These are phyloP conservation scores for Bucorvus abyssinicus DNA, from an alignment of 2,797 vertebrate genomes.

Conservation along the genomic window DNA sequence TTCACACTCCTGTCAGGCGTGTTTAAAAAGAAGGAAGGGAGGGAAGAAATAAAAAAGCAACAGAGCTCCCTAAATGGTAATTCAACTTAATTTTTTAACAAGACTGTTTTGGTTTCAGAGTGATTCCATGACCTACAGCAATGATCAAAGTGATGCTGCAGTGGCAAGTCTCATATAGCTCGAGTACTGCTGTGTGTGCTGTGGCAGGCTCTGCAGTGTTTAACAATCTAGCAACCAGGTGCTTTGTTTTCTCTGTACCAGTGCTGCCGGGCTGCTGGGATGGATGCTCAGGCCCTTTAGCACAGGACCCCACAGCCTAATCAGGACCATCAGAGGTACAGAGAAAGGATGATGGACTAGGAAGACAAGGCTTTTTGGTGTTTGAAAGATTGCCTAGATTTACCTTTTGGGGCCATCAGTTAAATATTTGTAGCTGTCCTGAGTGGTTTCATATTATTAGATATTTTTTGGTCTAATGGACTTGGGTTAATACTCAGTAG, in stretches of 20 bases:
- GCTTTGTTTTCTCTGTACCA: not conserved
- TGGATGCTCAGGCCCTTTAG: not conserved
- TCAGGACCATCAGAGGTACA: not conserved
- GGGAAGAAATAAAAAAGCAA: not conserved
- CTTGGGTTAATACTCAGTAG: not conserved
- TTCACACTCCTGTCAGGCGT: constrained; percentile 33
- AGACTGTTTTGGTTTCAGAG: constrained; percentile 46
- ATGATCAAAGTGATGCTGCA: constrained; percentile 52
- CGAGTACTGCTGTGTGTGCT: not conserved
- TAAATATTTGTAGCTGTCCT: not conserved
- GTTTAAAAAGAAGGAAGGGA: constrained; percentile 42
- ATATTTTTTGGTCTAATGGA: not conserved
- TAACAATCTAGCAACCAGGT: constrained; percentile 11
- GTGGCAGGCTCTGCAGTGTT: not conserved
- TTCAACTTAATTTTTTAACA: constrained; percentile 54
- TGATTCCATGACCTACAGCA: constrained; percentile 43
- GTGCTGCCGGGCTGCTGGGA: not conserved
- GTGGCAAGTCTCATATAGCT: not conserved
- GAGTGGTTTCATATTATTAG: not conserved
- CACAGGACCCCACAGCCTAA: not conserved
- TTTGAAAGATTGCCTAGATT: not conserved
- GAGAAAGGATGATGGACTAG: not conserved
- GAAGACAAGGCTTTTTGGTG: not conserved
- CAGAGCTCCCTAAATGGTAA: constrained; percentile 30
- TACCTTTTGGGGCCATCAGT: not conserved